A percentile compares a stretch with the other conserved stretches of the same genome.
Evolutionary conservation across 2,888 invertebrate genomes (phyloP).

Genomic region (Drosophila atroscutellata): DNA sequence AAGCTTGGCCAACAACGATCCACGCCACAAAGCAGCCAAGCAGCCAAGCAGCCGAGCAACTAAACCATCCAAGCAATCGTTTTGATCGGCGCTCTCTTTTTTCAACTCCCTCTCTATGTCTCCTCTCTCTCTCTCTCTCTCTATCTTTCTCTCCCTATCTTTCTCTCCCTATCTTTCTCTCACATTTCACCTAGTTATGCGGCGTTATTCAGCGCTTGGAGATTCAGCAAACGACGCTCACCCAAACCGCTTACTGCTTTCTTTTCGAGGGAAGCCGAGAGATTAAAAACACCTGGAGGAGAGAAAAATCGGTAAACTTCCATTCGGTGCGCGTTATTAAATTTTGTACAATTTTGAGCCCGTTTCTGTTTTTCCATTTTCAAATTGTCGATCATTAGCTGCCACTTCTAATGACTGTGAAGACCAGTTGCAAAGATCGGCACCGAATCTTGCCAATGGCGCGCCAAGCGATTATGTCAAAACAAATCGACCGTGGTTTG

Average conservation of each 20-base stretch:
- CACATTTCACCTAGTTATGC: constrained; percentile 55
- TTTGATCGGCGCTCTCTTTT: constrained; percentile 35
- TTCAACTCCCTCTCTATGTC: background rate
- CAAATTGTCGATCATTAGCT: constrained; percentile 65
- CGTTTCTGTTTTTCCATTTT: constrained; percentile 27
- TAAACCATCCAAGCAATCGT: constrained; percentile 27
- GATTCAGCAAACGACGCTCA: constrained; percentile 43
- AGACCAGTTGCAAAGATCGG: constrained; percentile 39
- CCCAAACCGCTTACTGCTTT: constrained; percentile 31
- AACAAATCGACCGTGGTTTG: constrained; percentile 2
- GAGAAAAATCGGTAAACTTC: constrained; percentile 39
- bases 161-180: constrained; percentile 1
- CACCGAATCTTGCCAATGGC: constrained; percentile 19
- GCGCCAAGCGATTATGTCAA: constrained; percentile 50
- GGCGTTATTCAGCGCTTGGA: constrained; percentile 42
- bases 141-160: constrained; percentile 6
- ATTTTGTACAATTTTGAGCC: constrained; percentile 60
- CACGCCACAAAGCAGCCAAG: constrained; percentile 14
- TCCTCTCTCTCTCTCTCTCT: background rate
- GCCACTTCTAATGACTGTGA: constrained; percentile 17
- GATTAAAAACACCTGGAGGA: constrained; percentile 9
- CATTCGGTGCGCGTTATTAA: constrained; percentile 69
- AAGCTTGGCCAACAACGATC: constrained; percentile 43
- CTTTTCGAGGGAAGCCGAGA: constrained; percentile 31
- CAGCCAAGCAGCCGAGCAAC: constrained; percentile 19